Evolutionary conservation across 2,113 vertebrate genomes (phyloP).

Genomic region (Dasyurus viverrinus): DNA sequence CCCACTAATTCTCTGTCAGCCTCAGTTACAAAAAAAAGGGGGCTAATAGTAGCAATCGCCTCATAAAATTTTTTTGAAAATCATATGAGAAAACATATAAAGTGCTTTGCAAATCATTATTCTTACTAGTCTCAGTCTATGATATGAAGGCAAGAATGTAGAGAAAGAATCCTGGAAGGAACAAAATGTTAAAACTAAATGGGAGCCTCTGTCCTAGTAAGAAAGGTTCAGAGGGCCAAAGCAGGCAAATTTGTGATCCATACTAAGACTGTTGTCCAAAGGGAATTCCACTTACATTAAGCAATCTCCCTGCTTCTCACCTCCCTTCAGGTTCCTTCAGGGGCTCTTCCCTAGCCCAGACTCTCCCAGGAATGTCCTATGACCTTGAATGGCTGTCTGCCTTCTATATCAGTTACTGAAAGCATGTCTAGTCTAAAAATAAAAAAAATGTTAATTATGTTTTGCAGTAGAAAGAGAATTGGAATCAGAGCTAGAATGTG

Average conservation of each 20-base stretch:
- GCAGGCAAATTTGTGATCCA: not conserved
- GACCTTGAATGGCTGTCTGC: not conserved
- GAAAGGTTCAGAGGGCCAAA: not conserved
- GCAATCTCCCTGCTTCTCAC: not conserved
- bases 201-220: not conserved
- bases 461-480: not conserved
- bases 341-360: too few species aligned
- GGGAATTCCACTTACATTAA: not conserved
- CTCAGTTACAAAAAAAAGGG: not conserved
- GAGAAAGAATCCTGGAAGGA: not conserved
- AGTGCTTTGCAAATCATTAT: not conserved
- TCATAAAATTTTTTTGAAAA: not conserved
- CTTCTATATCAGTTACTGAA: slow-evolving; percentile 19
- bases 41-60: not conserved
- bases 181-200: not conserved
- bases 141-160: not conserved
- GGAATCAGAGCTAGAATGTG: not conserved
- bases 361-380: not conserved
- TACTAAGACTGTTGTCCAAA: not conserved
- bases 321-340: not conserved
- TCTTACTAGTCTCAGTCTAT: not conserved
- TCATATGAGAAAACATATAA: not conserved
- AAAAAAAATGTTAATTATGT: not conserved
- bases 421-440: not conserved
- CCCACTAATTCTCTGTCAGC: not conserved